Evolutionary conservation across 2,888 invertebrate genomes (phyloP).

Genomic region (Leucophora obtusa): DNA sequence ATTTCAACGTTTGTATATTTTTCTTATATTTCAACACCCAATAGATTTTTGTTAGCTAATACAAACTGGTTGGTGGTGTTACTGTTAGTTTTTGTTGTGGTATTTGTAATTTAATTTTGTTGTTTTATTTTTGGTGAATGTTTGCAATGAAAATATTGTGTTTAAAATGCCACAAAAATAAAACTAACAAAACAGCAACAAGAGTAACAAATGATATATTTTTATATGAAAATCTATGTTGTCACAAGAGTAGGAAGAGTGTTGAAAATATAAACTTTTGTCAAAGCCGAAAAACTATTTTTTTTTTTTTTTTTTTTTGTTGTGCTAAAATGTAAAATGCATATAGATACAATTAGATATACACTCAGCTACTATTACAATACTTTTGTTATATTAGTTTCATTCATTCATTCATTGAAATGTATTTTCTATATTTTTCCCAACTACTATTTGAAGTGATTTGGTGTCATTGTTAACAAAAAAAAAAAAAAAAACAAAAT

Average conservation of each 20-base stretch:
- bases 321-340: too few species aligned
- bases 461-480: conserved; percentile 26
- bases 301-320: too few species aligned
- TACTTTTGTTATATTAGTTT: conserved; percentile 10
- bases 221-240: background rate
- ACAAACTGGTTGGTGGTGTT: conserved; percentile 12
- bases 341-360: too few species aligned
- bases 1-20: conserved; percentile 13
- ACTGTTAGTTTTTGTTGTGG: background rate
- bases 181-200: conserved; percentile 10
- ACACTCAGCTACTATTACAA: background rate
- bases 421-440: conserved; percentile 1
- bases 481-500: conserved; percentile 10
- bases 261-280: background rate
- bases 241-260: background rate
- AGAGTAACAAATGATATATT: background rate
- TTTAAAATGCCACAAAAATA: conserved; percentile 51
- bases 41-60: background rate
- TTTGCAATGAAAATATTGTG: conserved; percentile 55
- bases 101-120: conserved; percentile 52
- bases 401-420: background rate
- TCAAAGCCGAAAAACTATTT: too few species aligned
- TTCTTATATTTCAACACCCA: conserved; percentile 3
- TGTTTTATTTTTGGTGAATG: conserved; percentile 28
- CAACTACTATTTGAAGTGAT: conserved; percentile 9